Conservation (phyloP, 92 coral and sea anemone genomes). For the Muricea muricata region DNA sequence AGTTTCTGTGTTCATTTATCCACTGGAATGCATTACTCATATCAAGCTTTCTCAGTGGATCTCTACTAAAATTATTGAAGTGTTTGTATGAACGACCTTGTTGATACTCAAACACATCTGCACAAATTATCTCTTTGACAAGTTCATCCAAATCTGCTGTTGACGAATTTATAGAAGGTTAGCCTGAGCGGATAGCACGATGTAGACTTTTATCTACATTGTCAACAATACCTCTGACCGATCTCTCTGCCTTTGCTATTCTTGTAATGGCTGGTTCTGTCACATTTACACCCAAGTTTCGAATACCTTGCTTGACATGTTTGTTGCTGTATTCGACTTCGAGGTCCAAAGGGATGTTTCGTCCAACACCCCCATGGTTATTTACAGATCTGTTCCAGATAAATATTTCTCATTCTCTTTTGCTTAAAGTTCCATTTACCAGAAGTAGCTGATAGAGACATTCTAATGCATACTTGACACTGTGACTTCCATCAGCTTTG, state of each 20-base stretch:
- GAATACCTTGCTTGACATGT: constrained; percentile 43
- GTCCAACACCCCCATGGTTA: constrained; percentile 56
- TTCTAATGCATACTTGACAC: constrained; percentile 63
- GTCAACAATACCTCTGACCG: constrained; percentile 31
- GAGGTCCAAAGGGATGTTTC: constrained; percentile 43
- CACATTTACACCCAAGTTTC: constrained; percentile 43
- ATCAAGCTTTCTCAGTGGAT: constrained; percentile 28
- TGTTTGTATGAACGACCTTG: constrained; percentile 49
- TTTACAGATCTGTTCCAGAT: constrained; percentile 55
- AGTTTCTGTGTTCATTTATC: constrained; percentile 58
- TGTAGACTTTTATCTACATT: constrained; percentile 47
- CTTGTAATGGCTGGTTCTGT: constrained; percentile 51
- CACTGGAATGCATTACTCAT: constrained; percentile 39
- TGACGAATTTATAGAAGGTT: constrained; percentile 4
- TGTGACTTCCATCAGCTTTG: constrained; percentile 49
- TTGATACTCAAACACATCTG: constrained; percentile 18
- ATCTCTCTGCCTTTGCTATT: constrained; percentile 54
- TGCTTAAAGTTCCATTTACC: background rate
- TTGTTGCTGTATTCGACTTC: constrained; percentile 44
- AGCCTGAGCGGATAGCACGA: constrained; percentile 47
- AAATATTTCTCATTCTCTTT: constrained; percentile 29
- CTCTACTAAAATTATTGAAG: constrained; percentile 46
- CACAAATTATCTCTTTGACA: constrained; percentile 18
- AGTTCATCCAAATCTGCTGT: constrained; percentile 39
- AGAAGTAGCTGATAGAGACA: constrained; percentile 32